Percentiles rank a stretch among this genome's conserved stretches.
Evolutionary conservation across 1,140 invertebrate species (phyloP).

Genomic region (Hycleus cichorii): DNA sequence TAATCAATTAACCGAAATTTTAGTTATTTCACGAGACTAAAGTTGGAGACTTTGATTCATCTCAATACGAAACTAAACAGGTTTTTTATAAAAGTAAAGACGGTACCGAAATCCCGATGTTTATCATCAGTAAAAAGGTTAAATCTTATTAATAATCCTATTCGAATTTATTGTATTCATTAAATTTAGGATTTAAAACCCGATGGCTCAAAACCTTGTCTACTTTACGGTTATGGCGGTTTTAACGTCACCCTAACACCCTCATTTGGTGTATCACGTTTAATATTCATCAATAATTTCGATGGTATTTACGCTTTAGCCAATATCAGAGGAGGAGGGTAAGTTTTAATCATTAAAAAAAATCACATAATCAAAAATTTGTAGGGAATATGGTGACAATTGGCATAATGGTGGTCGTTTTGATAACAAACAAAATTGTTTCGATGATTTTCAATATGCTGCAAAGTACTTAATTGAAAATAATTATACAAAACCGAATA

Average conservation of each 20-base stretch:
- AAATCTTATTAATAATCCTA: background rate
- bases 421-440: constrained; percentile 94
- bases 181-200: constrained; percentile 48
- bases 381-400: constrained; percentile 87
- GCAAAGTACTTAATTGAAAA: constrained; percentile 83
- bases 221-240: constrained; percentile 96
- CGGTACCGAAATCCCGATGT: constrained; percentile 96
- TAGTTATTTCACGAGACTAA: constrained; percentile 78
- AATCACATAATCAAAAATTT: background rate
- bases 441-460: constrained; percentile 92
- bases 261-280: constrained; percentile 68
- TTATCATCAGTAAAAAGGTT: constrained; percentile 59
- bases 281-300: constrained; percentile 88
- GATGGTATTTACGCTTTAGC: constrained; percentile 83
- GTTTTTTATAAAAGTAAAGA: constrained; percentile 94
- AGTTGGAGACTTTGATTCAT: constrained; percentile 75
- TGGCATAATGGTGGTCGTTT: constrained; percentile 94
- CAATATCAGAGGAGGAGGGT: constrained; percentile 95
- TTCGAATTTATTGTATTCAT: constrained; percentile 4
- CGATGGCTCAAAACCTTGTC: constrained; percentile 67
- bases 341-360: constrained; percentile 30
- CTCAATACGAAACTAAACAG: constrained; percentile 78
- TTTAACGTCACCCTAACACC: constrained; percentile 92
- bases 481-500: constrained; percentile 69
- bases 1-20: constrained; percentile 17